A percentile compares a stretch with the other conserved stretches of the same genome.
Evolutionary conservation across 1,140 invertebrate species (phyloP).

Genomic region (Neodiprion virginianus): DNA sequence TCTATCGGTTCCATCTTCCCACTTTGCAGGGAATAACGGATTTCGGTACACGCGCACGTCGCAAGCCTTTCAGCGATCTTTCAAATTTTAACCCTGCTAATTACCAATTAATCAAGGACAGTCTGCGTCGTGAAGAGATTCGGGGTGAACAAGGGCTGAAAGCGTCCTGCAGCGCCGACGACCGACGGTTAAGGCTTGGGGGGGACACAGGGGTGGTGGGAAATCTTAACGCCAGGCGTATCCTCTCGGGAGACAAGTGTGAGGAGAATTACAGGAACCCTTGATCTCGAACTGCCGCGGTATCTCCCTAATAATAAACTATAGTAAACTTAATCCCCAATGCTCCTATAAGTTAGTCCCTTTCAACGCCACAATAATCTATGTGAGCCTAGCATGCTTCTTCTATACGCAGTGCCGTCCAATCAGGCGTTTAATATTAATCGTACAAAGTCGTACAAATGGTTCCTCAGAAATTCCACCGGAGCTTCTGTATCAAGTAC

Average conservation of each 20-base stretch:
- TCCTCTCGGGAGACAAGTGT: slow-evolving; percentile 55
- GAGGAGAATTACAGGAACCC: slow-evolving; percentile 59
- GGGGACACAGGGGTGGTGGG: slow-evolving; percentile 21
- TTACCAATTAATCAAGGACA: too few relatives aligned
- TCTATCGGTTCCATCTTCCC: slow-evolving; percentile 6
- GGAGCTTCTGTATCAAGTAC: too few relatives aligned
- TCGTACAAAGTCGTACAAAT: too few relatives aligned
- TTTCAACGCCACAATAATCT: slow-evolving; percentile 60
- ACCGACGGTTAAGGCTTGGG: too few relatives aligned
- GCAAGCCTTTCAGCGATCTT: too few relatives aligned
- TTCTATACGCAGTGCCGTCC: slow-evolving; percentile 26
- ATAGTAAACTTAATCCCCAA: slow-evolving; percentile 56
- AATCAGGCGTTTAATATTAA: too few relatives aligned
- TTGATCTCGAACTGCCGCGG: slow-evolving; percentile 55
- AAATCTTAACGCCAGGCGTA: slow-evolving; percentile 57
- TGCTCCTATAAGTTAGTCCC: slow-evolving; percentile 63
- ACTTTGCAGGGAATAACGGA: neutral
- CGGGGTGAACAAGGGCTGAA: too few relatives aligned
- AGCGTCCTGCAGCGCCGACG: too few relatives aligned
- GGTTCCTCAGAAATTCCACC: too few relatives aligned
- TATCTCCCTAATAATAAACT: slow-evolving; percentile 64
- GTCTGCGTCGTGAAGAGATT: too few relatives aligned
- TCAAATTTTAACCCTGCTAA: too few relatives aligned
- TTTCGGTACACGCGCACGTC: too few relatives aligned
- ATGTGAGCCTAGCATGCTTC: slow-evolving; percentile 47